Conservation (phyloP, 2,113 vertebrate species). For the Malurus alboscapulatus region DNA sequence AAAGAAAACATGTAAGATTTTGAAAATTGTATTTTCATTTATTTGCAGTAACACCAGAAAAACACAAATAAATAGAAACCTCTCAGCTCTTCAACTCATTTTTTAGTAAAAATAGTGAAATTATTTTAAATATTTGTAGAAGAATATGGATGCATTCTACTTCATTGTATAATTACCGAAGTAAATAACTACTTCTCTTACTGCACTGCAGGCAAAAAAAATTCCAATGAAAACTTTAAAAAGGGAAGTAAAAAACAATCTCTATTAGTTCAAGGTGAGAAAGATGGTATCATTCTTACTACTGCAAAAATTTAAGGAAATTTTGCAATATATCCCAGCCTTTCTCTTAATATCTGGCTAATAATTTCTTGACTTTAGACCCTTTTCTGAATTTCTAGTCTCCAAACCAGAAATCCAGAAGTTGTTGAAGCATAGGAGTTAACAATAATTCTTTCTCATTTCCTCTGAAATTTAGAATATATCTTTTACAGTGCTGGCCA, state of each 20-base stretch:
- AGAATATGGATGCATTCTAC: background rate
- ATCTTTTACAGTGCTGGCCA: background rate
- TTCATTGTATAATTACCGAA: background rate
- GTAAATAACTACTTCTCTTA: background rate
- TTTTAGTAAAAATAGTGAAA: background rate
- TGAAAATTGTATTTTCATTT: background rate
- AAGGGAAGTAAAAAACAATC: background rate
- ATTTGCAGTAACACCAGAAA: background rate
- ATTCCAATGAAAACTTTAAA: background rate
- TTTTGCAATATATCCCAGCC: background rate
- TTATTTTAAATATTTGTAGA: background rate
- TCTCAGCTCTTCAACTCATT: background rate
- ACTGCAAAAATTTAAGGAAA: background rate
- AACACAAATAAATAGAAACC: background rate
- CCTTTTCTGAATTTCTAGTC: background rate
- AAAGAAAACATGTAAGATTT: conserved; percentile 6
- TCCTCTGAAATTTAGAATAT: background rate
- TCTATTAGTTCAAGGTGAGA: background rate
- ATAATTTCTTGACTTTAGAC: background rate
- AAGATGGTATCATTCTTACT: background rate
- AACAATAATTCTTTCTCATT: background rate
- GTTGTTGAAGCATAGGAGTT: background rate
- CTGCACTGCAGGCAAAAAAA: background rate
- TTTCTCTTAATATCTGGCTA: background rate
- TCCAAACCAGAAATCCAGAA: background rate